These are phyloP conservation scores for Drosophila meridiana DNA, from an alignment of 2,888 invertebrate species.

Conservation along the genomic window DNA sequence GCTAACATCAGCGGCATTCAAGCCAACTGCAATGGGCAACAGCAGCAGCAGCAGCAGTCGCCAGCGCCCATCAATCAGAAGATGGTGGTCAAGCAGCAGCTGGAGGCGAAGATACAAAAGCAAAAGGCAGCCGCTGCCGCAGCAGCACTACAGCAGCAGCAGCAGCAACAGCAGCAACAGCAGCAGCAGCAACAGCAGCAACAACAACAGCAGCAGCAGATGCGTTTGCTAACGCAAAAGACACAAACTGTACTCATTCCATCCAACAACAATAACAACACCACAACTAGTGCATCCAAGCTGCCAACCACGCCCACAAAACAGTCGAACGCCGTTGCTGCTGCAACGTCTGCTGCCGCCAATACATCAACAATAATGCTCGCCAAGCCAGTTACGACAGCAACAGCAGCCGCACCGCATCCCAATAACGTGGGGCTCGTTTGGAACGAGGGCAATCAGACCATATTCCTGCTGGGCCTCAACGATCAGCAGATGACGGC, in stretches of 20 bases:
- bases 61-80: slow-evolving; percentile 85
- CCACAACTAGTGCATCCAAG: slow-evolving; percentile 49
- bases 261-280: slow-evolving; percentile 72
- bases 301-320: slow-evolving; percentile 61
- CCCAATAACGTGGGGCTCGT: slow-evolving; percentile 87
- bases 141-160: slow-evolving; percentile 78
- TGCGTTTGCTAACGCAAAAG: slow-evolving; percentile 83
- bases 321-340: slow-evolving; percentile 38
- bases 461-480: slow-evolving; percentile 86
- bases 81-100: slow-evolving; percentile 87
- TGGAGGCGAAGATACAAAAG: slow-evolving; percentile 90
- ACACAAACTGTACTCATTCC: slow-evolving; percentile 87
- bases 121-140: slow-evolving; percentile 84
- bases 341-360: slow-evolving; percentile 12
- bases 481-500: slow-evolving; percentile 85
- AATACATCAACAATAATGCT: slow-evolving; percentile 60
- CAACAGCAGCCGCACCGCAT: slow-evolving; percentile 48
- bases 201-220: slow-evolving; percentile 70
- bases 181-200: slow-evolving; percentile 57
- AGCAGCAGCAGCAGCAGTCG: slow-evolving; percentile 45
- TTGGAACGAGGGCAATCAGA: slow-evolving; percentile 88
- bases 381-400: slow-evolving; percentile 51
- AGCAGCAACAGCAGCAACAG: slow-evolving; percentile 71
- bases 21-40: slow-evolving; percentile 37
- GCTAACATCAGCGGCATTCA: slow-evolving; percentile 32